These are phyloP conservation scores for Antheraea yamamai DNA, from an alignment of 2,888 invertebrate species.

Conservation along the genomic window DNA sequence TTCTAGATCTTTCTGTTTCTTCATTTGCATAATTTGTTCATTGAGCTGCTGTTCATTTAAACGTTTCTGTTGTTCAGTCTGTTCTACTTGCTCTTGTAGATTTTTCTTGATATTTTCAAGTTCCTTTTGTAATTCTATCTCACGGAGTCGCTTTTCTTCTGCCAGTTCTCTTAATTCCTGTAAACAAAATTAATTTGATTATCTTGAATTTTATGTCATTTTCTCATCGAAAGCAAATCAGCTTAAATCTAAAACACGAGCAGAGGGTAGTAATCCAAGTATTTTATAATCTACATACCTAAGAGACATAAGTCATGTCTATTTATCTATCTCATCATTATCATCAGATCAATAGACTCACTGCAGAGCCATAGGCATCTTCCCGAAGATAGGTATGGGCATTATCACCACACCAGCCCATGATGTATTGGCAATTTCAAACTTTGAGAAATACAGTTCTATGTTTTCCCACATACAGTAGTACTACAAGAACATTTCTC, in stretches of 20 bases:
- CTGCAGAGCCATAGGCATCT: too few species aligned
- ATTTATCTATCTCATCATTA: too few species aligned
- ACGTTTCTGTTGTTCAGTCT: slow-evolving; percentile 66
- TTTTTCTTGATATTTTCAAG: slow-evolving; percentile 62
- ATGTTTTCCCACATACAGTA: too few species aligned
- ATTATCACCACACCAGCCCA: too few species aligned
- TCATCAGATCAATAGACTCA: too few species aligned
- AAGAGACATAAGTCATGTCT: neutral
- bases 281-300: neutral
- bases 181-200: slow-evolving; percentile 19
- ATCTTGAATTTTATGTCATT: neutral
- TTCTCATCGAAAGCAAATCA: neutral
- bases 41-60: slow-evolving; percentile 59
- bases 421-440: too few species aligned
- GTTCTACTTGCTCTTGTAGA: slow-evolving; percentile 62
- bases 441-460: too few species aligned
- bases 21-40: slow-evolving; percentile 61
- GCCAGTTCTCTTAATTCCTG: slow-evolving; percentile 66
- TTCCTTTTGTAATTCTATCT: slow-evolving; percentile 63
- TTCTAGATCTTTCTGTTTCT: slow-evolving; percentile 64
- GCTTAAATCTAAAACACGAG: neutral
- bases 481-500: too few species aligned
- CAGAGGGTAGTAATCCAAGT: neutral
- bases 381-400: too few species aligned
- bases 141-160: slow-evolving; percentile 60